These are phyloP conservation scores for Branchellion lobata DNA, from an alignment of 2,888 invertebrate genomes.

Conservation along the genomic window DNA sequence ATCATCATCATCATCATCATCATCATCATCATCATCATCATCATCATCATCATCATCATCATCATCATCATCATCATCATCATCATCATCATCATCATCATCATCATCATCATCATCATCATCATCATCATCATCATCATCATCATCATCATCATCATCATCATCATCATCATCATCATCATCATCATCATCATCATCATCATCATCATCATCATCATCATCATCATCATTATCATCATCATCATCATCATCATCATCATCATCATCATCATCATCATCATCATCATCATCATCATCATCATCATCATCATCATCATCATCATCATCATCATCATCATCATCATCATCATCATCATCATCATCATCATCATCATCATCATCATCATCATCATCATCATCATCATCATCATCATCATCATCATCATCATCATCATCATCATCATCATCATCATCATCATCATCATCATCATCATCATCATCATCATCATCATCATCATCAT, in stretches of 20 bases:
- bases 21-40: background rate
- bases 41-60: background rate
- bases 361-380: background rate
- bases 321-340: constrained; percentile 26
- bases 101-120: background rate
- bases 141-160: constrained; percentile 38
- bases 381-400: background rate
- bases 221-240: constrained; percentile 43
- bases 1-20: background rate
- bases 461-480: background rate
- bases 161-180: constrained; percentile 35
- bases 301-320: constrained; percentile 36
- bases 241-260: constrained; percentile 39
- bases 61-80: background rate
- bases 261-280: constrained; percentile 36
- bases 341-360: background rate
- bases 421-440: background rate
- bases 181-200: constrained; percentile 41
- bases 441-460: background rate
- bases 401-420: background rate
- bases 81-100: background rate
- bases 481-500: background rate
- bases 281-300: constrained; percentile 34
- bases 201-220: constrained; percentile 42
- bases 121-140: background rate